A percentile compares a stretch with the other conserved stretches of the same genome.
Evolutionary conservation across 2,888 invertebrate genomes (phyloP).

Genomic region (Drepanosiphum platanoidis): DNA sequence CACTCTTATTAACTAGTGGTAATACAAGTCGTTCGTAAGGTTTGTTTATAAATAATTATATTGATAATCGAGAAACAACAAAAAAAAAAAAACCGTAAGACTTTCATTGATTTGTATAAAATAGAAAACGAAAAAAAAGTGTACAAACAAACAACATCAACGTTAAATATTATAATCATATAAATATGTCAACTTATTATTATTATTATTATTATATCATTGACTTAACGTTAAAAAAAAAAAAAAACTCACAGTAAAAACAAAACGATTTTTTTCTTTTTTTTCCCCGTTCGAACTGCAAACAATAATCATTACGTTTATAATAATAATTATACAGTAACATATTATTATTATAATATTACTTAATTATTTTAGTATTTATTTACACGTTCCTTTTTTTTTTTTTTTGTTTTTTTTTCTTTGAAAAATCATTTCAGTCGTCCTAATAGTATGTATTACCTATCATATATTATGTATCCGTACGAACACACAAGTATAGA

Average conservation of each 20-base stretch:
- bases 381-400: conserved; percentile 22
- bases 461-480: too few species aligned
- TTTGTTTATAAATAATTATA: conserved; percentile 17
- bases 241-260: not conserved
- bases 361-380: conserved; percentile 22
- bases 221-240: conserved; percentile 1
- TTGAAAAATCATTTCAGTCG: conserved; percentile 33
- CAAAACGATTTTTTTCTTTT: conserved; percentile 35
- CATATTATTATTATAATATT: too few species aligned
- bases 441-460: too few species aligned
- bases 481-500: conserved; percentile 13
- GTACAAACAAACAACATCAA: conserved; percentile 46
- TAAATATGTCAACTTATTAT: conserved; percentile 26
- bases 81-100: conserved; percentile 12
- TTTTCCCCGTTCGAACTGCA: not conserved
- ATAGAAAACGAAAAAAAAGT: conserved; percentile 55
- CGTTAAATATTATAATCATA: conserved; percentile 36
- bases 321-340: conserved; percentile 19
- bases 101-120: conserved; percentile 21
- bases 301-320: too few species aligned
- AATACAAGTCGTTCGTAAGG: conserved; percentile 37
- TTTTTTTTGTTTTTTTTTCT: too few species aligned
- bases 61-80: conserved; percentile 18
- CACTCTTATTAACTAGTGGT: conserved; percentile 48
- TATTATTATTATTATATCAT: too few species aligned